These are phyloP conservation scores for Meganola albula DNA, from an alignment of 2,888 invertebrate genomes.

Conservation along the genomic window DNA sequence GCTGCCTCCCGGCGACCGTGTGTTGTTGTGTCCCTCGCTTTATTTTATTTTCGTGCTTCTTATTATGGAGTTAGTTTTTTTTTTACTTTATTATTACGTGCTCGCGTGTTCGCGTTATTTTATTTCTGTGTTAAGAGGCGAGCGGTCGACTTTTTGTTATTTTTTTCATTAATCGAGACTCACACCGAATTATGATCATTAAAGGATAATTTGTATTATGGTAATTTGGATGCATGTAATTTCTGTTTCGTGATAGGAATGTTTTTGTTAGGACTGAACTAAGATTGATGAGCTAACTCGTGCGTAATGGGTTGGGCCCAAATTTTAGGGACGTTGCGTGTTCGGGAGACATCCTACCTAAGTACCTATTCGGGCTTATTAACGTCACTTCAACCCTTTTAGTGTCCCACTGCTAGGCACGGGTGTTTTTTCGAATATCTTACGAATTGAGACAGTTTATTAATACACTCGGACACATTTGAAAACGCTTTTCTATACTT, in stretches of 20 bases:
- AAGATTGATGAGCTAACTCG: slow-evolving; percentile 52
- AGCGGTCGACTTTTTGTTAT: slow-evolving; percentile 53
- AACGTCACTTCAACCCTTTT: too few species aligned
- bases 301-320: too few species aligned
- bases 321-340: slow-evolving; percentile 34
- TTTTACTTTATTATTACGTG: slow-evolving; percentile 71
- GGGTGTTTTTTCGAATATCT: too few species aligned
- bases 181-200: slow-evolving; percentile 77
- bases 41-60: slow-evolving; percentile 77
- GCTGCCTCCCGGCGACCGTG: slow-evolving; percentile 77
- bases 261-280: slow-evolving; percentile 57
- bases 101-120: slow-evolving; percentile 72
- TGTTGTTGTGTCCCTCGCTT: slow-evolving; percentile 75
- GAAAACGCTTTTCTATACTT: too few species aligned
- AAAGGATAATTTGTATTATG: slow-evolving; percentile 78
- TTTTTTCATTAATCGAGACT: slow-evolving; percentile 69
- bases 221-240: slow-evolving; percentile 76
- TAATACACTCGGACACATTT: too few species aligned
- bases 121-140: slow-evolving; percentile 76
- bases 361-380: too few species aligned
- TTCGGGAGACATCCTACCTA: slow-evolving; percentile 33
- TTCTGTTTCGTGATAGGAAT: slow-evolving; percentile 73
- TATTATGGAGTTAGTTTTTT: slow-evolving; percentile 71
- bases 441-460: too few species aligned
- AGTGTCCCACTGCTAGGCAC: too few species aligned